Evolutionary conservation across 2,888 invertebrate species (phyloP).

Genomic region (Villa cingulata): DNA sequence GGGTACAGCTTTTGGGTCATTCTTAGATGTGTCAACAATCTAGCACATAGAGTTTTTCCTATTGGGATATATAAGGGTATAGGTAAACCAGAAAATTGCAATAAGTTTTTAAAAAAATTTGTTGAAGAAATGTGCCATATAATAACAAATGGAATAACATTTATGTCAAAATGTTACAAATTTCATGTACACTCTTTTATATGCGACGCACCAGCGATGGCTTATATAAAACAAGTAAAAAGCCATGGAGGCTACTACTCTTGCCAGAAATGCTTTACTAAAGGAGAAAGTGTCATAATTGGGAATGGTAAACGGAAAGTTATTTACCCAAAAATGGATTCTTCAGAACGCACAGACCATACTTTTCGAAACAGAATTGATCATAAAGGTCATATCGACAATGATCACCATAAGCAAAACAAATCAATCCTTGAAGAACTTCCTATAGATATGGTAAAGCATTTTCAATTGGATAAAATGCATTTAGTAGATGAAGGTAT

Average conservation of each 20-base stretch:
- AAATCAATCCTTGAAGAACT: neutral
- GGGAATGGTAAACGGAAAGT: neutral
- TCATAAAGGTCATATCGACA: neutral
- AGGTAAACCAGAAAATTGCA: neutral
- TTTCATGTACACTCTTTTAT: neutral
- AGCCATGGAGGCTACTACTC: neutral
- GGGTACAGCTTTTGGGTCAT: neutral
- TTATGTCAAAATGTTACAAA: neutral
- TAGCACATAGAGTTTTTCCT: neutral
- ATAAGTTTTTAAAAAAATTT: neutral
- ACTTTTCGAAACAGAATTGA: neutral
- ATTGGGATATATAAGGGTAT: neutral
- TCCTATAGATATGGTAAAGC: neutral
- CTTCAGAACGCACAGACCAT: neutral
- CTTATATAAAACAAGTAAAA: neutral
- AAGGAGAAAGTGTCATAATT: neutral
- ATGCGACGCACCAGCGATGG: neutral
- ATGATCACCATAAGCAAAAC: neutral
- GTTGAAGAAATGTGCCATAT: neutral
- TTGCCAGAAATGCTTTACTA: neutral
- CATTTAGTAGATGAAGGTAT: neutral
- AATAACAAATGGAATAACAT: neutral
- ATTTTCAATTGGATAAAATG: neutral
- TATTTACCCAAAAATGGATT: neutral
- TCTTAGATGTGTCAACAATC: neutral